Evolutionary conservation across 2,797 vertebrate species (phyloP).

Genomic region (Vespertilio murinus): DNA sequence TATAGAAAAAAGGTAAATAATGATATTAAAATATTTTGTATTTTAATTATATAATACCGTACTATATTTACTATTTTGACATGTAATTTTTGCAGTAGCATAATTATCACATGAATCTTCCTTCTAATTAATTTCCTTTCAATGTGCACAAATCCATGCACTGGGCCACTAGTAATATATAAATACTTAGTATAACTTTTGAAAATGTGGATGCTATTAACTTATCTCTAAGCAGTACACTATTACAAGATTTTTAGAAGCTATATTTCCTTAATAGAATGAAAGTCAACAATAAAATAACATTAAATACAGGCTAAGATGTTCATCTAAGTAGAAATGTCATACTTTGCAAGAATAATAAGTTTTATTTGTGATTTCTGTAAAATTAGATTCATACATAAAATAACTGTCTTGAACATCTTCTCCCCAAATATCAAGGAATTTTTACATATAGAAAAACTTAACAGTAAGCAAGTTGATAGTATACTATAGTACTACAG

Average conservation of each 20-base stretch:
- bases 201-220: not conserved
- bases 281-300: not conserved
- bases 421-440: not conserved
- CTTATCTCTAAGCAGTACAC: not conserved
- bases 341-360: not conserved
- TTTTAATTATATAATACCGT: too few relatives aligned
- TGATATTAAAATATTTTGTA: too few relatives aligned
- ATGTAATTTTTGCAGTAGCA: too few relatives aligned
- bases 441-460: not conserved
- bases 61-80: too few relatives aligned
- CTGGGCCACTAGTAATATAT: not conserved
- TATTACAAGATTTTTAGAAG: not conserved
- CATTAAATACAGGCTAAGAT: not conserved
- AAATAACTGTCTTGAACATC: not conserved
- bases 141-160: too few relatives aligned
- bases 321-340: not conserved
- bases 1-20: too few relatives aligned
- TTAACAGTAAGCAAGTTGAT: not conserved
- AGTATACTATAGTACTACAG: not conserved
- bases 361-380: not conserved
- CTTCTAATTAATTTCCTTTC: too few relatives aligned
- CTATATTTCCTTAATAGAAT: not conserved
- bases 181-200: slow-evolving; percentile 23
- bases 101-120: too few relatives aligned
- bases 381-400: slow-evolving; percentile 14